Base-by-base conservation (phyloP, 2,797 vertebrate species). In the Limnodromus scolopaceus region DNA sequence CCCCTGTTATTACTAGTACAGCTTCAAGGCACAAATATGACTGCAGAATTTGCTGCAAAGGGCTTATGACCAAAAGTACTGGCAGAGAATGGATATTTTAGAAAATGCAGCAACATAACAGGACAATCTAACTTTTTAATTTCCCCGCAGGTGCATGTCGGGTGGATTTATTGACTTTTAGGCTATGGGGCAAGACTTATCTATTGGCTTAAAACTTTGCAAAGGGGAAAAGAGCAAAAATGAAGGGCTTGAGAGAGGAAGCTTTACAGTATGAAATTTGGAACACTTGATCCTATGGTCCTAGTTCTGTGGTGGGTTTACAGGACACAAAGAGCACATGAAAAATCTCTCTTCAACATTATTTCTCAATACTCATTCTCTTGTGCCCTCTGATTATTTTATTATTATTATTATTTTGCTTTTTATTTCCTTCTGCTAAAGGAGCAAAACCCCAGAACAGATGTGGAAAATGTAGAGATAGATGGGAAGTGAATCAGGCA, bases 81-180 rank as follows among this genome's bases (percentile, higher is more conserved):
- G 80, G 83, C 82, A 93, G 69, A 63, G 39, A 75, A 92, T 72
- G 70, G 48, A 28, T 16, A 27, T 76, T 84, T 81, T 25, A 63
- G 66, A 84, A 94, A 87, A 87, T 9, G 43, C 25, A 80, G 81
- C 68, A 84, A 36, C 13, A 32, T 43, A 43, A 43, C 17, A 85
- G 57, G 38, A 83, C 34, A 60, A 51, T 3, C 13, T 77, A 68
- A 74, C 16, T 65, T 69, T 74, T 57, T 46, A 51, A 84, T 76
- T 88, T 71, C 43, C 58, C 83, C 10, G 2, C 43, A 32, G 38
- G 46, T 76, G 17, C 39, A 43, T 5, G 10, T 45, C 22, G 45
- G 65, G 77, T 72, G 69, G 66, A 92, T 94, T 89, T 91, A 80
- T 39, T 89, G 84, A 84, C 53, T 48, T 89, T 87, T 39, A 34